These are phyloP conservation scores for Atherinosoma microstoma DNA, from an alignment of 2,797 vertebrate species.

Conservation along the genomic window DNA sequence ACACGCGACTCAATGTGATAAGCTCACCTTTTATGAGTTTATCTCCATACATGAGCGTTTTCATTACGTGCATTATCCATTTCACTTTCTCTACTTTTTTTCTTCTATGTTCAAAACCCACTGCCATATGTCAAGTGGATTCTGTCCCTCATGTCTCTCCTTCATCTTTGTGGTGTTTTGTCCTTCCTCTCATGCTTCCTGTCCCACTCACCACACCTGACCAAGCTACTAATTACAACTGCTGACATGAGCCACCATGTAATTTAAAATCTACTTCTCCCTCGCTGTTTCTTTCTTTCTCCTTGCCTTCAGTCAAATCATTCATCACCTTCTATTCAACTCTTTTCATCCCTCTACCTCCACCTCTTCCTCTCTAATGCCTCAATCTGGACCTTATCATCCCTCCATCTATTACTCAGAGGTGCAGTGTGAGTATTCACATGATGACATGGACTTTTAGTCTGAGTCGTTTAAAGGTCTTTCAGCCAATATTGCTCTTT, in stretches of 20 bases:
- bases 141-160: constrained; percentile 14
- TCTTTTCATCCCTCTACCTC: constrained; percentile 26
- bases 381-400: constrained; percentile 41
- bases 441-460: constrained; percentile 35
- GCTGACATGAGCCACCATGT: constrained; percentile 75
- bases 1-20: constrained; percentile 43
- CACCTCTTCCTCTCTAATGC: constrained; percentile 59
- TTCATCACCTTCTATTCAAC: constrained; percentile 77
- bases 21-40: background rate
- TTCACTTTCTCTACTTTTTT: constrained; percentile 49
- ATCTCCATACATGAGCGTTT: background rate
- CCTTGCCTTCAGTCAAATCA: constrained; percentile 74
- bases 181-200: constrained; percentile 66
- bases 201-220: constrained; percentile 78
- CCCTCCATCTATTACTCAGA: constrained; percentile 51
- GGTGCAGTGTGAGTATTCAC: constrained; percentile 42
- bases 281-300: constrained; percentile 50
- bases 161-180: constrained; percentile 42
- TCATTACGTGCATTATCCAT: background rate
- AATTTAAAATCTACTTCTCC: constrained; percentile 77
- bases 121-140: constrained; percentile 5
- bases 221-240: constrained; percentile 79
- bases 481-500: constrained; percentile 12
- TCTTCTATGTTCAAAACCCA: constrained; percentile 23
- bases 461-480: constrained; percentile 16